These are phyloP conservation scores for Erpornis zantholeuca DNA, from an alignment of 2,113 vertebrate species.

Conservation along the genomic window DNA sequence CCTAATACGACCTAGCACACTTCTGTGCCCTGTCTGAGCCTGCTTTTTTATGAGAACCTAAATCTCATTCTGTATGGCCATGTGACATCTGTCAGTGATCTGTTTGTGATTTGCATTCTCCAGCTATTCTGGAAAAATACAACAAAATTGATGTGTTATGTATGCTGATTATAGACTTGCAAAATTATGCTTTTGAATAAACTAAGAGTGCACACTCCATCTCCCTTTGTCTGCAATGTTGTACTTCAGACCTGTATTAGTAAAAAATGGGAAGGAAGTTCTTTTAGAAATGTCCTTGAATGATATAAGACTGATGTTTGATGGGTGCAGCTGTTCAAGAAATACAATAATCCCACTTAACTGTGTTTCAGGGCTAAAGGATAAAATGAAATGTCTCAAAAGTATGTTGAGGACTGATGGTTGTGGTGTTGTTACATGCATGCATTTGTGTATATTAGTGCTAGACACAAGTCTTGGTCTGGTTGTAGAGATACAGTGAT, in stretches of 20 bases:
- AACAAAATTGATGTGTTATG: neutral
- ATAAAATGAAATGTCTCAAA: conserved; percentile 77
- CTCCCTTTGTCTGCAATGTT: neutral
- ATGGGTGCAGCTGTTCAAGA: neutral
- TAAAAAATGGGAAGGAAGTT: neutral
- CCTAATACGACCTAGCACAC: neutral
- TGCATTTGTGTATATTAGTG: conserved; percentile 35
- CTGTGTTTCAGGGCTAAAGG: conserved; percentile 77
- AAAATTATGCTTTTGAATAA: neutral
- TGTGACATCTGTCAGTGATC: neutral
- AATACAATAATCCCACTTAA: conserved; percentile 33
- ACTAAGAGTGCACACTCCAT: neutral
- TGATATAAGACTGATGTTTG: neutral
- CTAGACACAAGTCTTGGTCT: conserved; percentile 43
- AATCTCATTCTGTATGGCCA: neutral
- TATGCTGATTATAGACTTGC: neutral
- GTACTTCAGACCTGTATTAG: neutral
- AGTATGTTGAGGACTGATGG: conserved; percentile 68
- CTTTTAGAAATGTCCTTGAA: neutral
- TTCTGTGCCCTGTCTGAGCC: neutral
- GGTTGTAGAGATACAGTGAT: conserved; percentile 73
- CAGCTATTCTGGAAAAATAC: neutral
- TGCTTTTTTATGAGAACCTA: neutral
- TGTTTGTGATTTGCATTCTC: neutral
- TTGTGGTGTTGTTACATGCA: conserved; percentile 46